Base-by-base conservation (phyloP, 2,797 vertebrate species). In the Buphagus erythrorhynchus region DNA sequence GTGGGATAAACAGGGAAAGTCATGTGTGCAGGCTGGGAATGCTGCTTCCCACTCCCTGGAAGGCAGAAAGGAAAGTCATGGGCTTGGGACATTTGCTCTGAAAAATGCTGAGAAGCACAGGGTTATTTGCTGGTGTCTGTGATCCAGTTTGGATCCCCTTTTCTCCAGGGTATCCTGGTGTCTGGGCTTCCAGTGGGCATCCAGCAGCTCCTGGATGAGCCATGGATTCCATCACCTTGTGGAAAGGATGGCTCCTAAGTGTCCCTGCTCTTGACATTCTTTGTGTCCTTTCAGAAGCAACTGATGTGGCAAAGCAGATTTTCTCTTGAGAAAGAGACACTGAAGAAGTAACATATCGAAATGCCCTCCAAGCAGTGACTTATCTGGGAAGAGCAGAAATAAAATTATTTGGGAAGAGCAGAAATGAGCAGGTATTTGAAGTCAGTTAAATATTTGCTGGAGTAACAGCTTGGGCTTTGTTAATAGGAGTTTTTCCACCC, bases 1-100 rank as follows among this genome's bases (percentile, higher is more conserved):
- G 2, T 1, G 74, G 80, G 40, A 96, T 95, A 94, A 96, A 96
- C 91, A 96, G 73, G 46, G 2, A 54, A 66, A 84, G 49, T 69
- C 96, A 73, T 3, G 2, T 72, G 58, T 3, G 1, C 8, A 62
- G 76, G 58, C 69, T 90, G 82, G 73, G 93, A 96, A 88, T 3
- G 20, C 36, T 36, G 66, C 54, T 87, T 66, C 76, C 84, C 49
- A 2, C 33, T 63, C 15, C 28, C 63, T 66, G 35, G 33, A 73
- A 45, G 73, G 43, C 43, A 81, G 35, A 77, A 46, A n/a, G 58
- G 33, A 65, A 58, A 75, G 36, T 51, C 25, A 11, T 29, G 14
- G 7, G 49, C 36, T 45, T n/a, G 36, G 43, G 49, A 61, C 4
- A 2, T 86, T 55, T 62, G 58, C 67, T 69, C 77, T 61, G 75